phyloP scores from a whole-genome alignment of 2,113 vertebrate genomes.

The Scomber japonicus region DNA sequence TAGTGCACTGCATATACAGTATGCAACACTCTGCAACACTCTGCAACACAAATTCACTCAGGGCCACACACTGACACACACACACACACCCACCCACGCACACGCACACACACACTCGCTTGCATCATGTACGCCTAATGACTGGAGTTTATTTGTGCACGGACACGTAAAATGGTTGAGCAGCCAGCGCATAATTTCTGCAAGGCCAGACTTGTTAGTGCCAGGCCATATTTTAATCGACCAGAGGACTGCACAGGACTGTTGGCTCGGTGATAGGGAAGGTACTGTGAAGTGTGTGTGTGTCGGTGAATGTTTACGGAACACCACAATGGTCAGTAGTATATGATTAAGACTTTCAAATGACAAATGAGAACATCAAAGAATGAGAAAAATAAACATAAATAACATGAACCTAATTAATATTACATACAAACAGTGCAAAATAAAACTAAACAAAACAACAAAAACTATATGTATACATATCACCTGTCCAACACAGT shows the following conservation, averaged over 20 bases:
- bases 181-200: constrained; percentile 53
- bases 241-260: background rate
- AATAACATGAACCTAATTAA: too few relatives aligned
- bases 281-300: background rate
- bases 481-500: too few relatives aligned
- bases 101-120: constrained; percentile 16
- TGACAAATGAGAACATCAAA: too few relatives aligned
- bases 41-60: constrained; percentile 37
- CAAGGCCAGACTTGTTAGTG: constrained; percentile 49
- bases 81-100: constrained; percentile 22
- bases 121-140: constrained; percentile 54
- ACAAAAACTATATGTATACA: too few relatives aligned
- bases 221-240: constrained; percentile 41
- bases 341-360: too few relatives aligned
- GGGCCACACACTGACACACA: constrained; percentile 11
- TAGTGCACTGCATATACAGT: constrained; percentile 39
- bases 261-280: constrained; percentile 17
- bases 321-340: too few relatives aligned
- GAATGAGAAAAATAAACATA: too few relatives aligned
- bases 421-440: too few relatives aligned
- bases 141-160: constrained; percentile 67
- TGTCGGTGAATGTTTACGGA: background rate
- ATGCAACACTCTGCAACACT: constrained; percentile 47
- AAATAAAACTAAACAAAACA: too few relatives aligned
- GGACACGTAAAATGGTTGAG: constrained; percentile 58